Base-by-base conservation (phyloP, 1,140 invertebrate genomes). In the Drosophila pseudoananassae region DNA sequence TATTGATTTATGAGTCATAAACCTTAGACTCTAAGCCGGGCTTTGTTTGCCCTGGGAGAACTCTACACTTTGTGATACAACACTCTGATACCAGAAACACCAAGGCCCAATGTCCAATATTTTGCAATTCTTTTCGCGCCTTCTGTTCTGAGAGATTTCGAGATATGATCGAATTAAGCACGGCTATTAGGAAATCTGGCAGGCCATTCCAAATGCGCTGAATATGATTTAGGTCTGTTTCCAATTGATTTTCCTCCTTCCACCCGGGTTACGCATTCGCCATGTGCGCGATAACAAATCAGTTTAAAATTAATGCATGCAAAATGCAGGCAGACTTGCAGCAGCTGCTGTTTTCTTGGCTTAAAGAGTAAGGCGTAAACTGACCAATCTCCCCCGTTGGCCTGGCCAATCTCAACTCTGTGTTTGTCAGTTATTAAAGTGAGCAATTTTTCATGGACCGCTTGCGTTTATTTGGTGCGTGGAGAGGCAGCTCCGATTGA, bases 361-460 rank as follows among this genome's bases (percentile, higher is more conserved):
- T 43, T 14, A 38, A 38, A 60, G 49, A 20, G 20, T 9, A 15
- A 69, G 4, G 10, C 51, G 20, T 15, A 17, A 45, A 15, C 17
- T 9, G 15, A 20, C 54, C 63, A 79, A 60, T 60, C 65, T 31
- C 64, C 63, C 54, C 40, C 65, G 55, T 87, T 40, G 49, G 23
- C 27, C 17, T 9, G 27, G 40, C 54, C 71, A 79, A 60, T 61
- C 60, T 40, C 65, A 40, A 69, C 43, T 54, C 25, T 69, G 52
- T 82, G 63, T 66, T 66, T 87, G 82, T 69, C 82, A 88, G 74
- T 82, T 87, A 87, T 87, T 87, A 87, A 78, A 47, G 53, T 66
- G 64, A 23, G 75, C 66, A 73, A 87, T 87, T 82, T 87, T 72
- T 87, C 78, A 87, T 40, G 49, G 52, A 57, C 59, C 68, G 43